Evolutionary conservation across 2,888 invertebrate species (phyloP), one percentile per base, ranked within the genome.

Genomic region (Xanthostigma xanthostigma): DNA sequence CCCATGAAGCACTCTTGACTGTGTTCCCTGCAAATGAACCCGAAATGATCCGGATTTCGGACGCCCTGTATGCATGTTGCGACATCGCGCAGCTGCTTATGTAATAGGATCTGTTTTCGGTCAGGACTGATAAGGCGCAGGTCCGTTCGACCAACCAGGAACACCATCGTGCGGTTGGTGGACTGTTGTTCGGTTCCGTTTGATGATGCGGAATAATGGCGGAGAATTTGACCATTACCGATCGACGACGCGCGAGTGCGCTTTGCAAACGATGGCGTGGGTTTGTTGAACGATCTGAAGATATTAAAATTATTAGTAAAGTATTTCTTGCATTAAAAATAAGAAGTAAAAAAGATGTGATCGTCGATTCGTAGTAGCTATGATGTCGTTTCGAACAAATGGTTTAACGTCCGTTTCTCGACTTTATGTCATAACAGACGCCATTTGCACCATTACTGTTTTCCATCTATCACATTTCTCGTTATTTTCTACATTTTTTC

Each of bases 91-190:
- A 95, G 84, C 41, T 83, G 83, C 54, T 92, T 84, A 59, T 91
- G 88, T 8, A 95, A 74, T 8, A 95, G 72, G 10, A 91, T 83
- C 58, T 88, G 85, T 60, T 96, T 96, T 50, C 90, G 77, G 62
- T 95, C 94, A 0, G 93, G 91, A 58, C 92, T 93, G 54, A 96
- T 93, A 6, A 96, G 75, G 42, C 91, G 78, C 10, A 96, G 71
- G 63, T 95, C 93, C 27, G 81, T 77, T 42, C 86, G 75, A 8
- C 91, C 93, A 8, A 96, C 87, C 72, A 88, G 83, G 61, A 95
- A 84, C 38, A 96, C 77, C 94, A 96, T 95, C 0, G 93, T 94
- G 42, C 93, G 76, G 67, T 93, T 93, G 59, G 27, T 27, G 27
- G 27, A 27, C 27, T 27, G 27, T 27, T 86, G 86, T 54, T 89